Evolutionary conservation across 1,140 invertebrate genomes (phyloP).

Genomic region (Neodiprion lecontei): DNA sequence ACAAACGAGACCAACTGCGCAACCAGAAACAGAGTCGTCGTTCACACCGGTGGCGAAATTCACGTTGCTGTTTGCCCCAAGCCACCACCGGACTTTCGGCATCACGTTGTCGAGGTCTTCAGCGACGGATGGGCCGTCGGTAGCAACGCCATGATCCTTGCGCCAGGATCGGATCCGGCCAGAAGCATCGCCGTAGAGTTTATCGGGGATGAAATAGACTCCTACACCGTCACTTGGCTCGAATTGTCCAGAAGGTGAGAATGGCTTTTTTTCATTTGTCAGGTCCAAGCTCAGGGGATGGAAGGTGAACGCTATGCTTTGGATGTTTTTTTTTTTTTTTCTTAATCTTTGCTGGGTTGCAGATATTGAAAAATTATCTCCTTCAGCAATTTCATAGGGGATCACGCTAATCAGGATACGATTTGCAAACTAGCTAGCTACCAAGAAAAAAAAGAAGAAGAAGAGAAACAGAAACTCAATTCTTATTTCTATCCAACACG

Average conservation of each 20-base stretch:
- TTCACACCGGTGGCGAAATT: constrained; percentile 71
- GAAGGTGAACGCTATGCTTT: constrained; percentile 22
- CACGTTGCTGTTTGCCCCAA: constrained; percentile 77
- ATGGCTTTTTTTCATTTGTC: constrained; percentile 33
- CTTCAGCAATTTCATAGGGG: no score
- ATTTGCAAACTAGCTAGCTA: no score
- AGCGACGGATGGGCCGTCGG: constrained; percentile 79
- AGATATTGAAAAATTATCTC: no score
- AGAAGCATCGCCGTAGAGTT: constrained; percentile 79
- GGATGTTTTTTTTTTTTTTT: constrained; percentile 20
- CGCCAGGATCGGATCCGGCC: constrained; percentile 67
- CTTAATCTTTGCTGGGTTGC: no score
- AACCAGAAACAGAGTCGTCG: constrained; percentile 74
- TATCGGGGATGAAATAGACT: constrained; percentile 73
- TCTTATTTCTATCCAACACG: no score
- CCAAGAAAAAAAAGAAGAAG: no score
- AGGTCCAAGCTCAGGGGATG: constrained; percentile 35
- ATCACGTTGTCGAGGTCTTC: constrained; percentile 78
- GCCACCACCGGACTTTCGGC: constrained; percentile 63
- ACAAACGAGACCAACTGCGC: constrained; percentile 66
- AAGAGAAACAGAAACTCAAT: no score
- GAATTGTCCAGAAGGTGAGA: constrained; percentile 75
- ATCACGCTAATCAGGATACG: no score
- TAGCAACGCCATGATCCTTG: constrained; percentile 65
- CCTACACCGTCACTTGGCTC: constrained; percentile 82